Evolutionary conservation across 2,113 vertebrate species (phyloP), one percentile per base, ranked within the genome.

Genomic region (Numida meleagris): DNA sequence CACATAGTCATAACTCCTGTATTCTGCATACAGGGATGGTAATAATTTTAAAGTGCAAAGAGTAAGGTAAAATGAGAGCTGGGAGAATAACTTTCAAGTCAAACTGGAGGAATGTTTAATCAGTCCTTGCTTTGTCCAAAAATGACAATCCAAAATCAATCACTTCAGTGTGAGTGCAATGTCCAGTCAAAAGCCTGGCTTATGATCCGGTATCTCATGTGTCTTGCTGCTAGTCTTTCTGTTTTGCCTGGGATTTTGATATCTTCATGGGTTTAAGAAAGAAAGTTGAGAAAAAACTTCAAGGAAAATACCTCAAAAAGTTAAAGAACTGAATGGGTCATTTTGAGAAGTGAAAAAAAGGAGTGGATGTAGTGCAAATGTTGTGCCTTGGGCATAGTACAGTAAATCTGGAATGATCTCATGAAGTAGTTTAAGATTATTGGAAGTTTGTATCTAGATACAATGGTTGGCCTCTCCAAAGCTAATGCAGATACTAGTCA

Each of bases 161-260:
- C 0, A 0, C 17, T 65, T 82, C 62, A 27, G 38, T 10, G 25
- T 13, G 25, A 71, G 34, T 36, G 46, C n/a, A 70, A 18, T 23
- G 17, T 50, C 31, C 20, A 42, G 27, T 36, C 42, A 75, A 74
- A 82, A 82, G 9, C 36, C 46, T 85, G 25, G 11, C 20, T 85
- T 46, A 14, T 9, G 13, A 31, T 16, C 62, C 46, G 38, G 34
- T n/a, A 23, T 20, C 50, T 34, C 12, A 6, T 61, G 62, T 59
- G 63, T 15, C 12, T 9, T 9, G 58, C 18, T 55, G 16, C 50
- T 20, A 6, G 21, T 2, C 16, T 25, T 67, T 42, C 58, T 53
- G 10, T 14, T 77, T 42, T 38, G 27, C 40, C 40, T 43, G 9
- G 48, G 27, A n/a, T 70, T 75, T 43, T 86, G 12, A 6, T 58